These are phyloP conservation scores for Prostheceraeus crozeri DNA, from an alignment of 2,888 invertebrate species.

Conservation along the genomic window DNA sequence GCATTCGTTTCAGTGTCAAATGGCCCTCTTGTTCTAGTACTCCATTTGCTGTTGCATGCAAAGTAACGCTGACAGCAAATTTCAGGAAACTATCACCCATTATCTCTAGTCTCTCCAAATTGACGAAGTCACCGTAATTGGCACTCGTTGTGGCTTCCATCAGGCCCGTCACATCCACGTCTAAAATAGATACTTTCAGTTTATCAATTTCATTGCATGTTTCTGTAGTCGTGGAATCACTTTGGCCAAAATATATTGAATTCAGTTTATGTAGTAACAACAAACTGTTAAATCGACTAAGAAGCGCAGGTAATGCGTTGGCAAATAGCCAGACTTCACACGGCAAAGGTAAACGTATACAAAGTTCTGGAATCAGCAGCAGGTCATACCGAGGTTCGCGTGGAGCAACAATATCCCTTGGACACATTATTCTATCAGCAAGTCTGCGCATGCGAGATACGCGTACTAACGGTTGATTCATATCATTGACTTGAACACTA, in stretches of 20 bases:
- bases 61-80: slow-evolving; percentile 91
- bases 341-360: slow-evolving; percentile 89
- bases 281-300: slow-evolving; percentile 86
- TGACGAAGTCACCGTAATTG: slow-evolving; percentile 84
- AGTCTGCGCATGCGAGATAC: slow-evolving; percentile 16
- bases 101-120: slow-evolving; percentile 88
- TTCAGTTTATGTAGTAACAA: too few species aligned
- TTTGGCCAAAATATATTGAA: too few species aligned
- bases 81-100: slow-evolving; percentile 91
- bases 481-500: neutral
- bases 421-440: neutral
- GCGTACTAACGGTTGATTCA: slow-evolving; percentile 5
- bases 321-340: slow-evolving; percentile 93
- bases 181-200: too few species aligned
- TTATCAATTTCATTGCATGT: too few species aligned
- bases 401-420: neutral
- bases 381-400: too few species aligned
- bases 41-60: slow-evolving; percentile 87
- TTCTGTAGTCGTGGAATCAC: too few species aligned
- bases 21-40: slow-evolving; percentile 98
- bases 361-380: slow-evolving; percentile 83
- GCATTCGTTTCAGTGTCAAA: slow-evolving; percentile 81
- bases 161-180: too few species aligned
- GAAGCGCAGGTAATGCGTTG: slow-evolving; percentile 84
- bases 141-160: too few species aligned